Percentiles rank a stretch among this genome's conserved stretches.
Conservation (phyloP, 53 echinoderm and acorn worm species). For the Echinometra lucunter region DNA sequence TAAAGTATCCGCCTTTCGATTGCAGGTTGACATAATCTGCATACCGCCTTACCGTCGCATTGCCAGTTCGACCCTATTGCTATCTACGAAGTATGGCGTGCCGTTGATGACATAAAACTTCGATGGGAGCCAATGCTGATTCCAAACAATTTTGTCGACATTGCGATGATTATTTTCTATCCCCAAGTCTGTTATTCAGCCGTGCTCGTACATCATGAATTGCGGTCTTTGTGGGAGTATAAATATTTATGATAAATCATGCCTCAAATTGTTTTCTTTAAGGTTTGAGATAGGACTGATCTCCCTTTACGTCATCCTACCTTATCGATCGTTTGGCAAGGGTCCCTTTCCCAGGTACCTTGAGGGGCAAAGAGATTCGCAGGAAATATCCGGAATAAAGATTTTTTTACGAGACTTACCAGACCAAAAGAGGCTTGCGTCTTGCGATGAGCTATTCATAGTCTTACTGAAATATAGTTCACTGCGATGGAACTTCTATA, state of each 20-base stretch:
- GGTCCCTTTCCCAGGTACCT: background rate
- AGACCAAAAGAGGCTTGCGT: background rate
- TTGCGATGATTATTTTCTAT: slow-evolving; percentile 25
- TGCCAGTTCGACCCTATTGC: background rate
- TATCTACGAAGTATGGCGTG: background rate
- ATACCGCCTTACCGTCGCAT: background rate
- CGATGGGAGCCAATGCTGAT: background rate
- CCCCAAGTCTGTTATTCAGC: slow-evolving; percentile 26
- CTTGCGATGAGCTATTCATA: background rate
- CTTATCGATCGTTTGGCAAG: slow-evolving; percentile 1
- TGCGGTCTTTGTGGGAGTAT: slow-evolving; percentile 16
- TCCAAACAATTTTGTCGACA: slow-evolving; percentile 2
- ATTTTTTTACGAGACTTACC: too few relatives aligned
- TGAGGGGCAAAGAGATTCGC: background rate
- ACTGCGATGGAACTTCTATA: too few relatives aligned
- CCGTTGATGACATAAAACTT: too few relatives aligned
- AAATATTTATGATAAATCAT: slow-evolving; percentile 58
- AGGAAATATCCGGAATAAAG: background rate
- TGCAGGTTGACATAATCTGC: background rate
- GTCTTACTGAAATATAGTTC: background rate
- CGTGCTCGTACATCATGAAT: slow-evolving; percentile 13
- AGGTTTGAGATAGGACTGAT: background rate
- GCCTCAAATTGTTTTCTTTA: slow-evolving; percentile 25
- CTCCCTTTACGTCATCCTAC: slow-evolving; percentile 11
- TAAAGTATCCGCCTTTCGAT: background rate